Base-by-base conservation (phyloP, 2,113 vertebrate genomes). In the Glaucidium brasilianum region DNA sequence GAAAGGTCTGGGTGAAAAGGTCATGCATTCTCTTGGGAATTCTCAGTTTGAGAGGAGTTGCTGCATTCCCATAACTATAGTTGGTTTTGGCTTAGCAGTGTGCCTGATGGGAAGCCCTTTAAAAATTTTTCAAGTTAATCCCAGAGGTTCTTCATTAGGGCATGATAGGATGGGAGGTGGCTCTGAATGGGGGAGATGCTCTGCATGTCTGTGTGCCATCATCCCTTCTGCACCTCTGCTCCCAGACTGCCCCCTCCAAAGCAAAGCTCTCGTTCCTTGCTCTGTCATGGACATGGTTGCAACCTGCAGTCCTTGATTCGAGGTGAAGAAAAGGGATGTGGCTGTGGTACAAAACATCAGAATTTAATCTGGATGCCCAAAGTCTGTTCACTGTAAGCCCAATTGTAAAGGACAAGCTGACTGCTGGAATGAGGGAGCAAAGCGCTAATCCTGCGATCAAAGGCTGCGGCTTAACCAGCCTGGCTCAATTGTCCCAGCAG, bases 141-240 rank as follows among this genome's bases (percentile, higher is more conserved):
- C 7, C 56, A 25, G 32, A 41, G 27, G 58, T n/a, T 66, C 27
- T 73, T 15, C 2, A 13, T 41, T 35, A 10, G 2, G 27, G 55
- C 0, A 3, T 8, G 16, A 47, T 27, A 4, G 18, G 41, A 50
- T 45, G 69, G 12, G 23, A 26, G 29, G 14, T 37, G 78, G 21
- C 43, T 64, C 47, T 47, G 77, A 26, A 41, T 3, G 12, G 16
- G 41, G 53, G 9, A 8, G 1, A 0, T 6, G 26, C 45, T 19
- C 27, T 1, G 7, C 4, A 1, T 11, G 12, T 47, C 17, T 19
- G 4, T 43, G 27, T 56, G 47, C 34, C 14, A 8, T 4, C 14
- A 6, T 52, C 9, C 15, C 12, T 62, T 29, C 60, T 35, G 47
- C 12, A 19, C 5, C 41, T 56, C 53, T 37, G 9, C 27, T 45